phyloP scores from a whole-genome alignment of 2,888 invertebrate genomes.

The Polietes domitor region DNA sequence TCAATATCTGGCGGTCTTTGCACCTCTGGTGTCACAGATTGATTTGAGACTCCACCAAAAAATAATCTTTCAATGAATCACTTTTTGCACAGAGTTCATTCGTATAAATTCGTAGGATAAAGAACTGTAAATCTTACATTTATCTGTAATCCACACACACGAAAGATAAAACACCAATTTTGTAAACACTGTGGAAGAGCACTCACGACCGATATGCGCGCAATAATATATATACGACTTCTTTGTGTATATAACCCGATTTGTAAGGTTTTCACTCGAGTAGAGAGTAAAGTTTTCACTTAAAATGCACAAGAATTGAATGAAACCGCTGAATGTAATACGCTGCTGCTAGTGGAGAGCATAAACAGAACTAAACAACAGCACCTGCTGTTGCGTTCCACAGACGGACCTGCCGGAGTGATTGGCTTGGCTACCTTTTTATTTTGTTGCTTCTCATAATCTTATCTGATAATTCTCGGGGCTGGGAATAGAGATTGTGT shows the following conservation, averaged over 20 bases:
- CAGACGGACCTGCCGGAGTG: neutral
- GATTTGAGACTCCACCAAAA: no score
- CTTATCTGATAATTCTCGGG: no score
- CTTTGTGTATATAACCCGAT: neutral
- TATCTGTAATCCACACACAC: neutral
- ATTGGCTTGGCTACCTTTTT: neutral
- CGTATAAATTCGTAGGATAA: neutral
- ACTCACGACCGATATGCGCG: neutral
- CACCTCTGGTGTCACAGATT: no score
- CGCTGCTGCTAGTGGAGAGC: neutral
- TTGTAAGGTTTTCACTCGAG: neutral
- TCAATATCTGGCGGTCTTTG: no score
- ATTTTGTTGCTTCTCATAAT: constrained; percentile 5
- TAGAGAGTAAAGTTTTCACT: neutral
- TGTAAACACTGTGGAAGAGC: neutral
- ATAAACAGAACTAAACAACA: neutral
- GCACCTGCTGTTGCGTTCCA: neutral
- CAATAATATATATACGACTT: neutral
- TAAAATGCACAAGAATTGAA: neutral
- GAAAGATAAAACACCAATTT: neutral
- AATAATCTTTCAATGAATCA: neutral
- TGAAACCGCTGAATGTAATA: neutral
- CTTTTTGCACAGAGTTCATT: neutral
- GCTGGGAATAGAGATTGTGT: neutral
- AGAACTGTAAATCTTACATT: constrained; percentile 5